phyloP scores from a whole-genome alignment of 1,140 invertebrate genomes.

The Piezodorus guildinii region DNA sequence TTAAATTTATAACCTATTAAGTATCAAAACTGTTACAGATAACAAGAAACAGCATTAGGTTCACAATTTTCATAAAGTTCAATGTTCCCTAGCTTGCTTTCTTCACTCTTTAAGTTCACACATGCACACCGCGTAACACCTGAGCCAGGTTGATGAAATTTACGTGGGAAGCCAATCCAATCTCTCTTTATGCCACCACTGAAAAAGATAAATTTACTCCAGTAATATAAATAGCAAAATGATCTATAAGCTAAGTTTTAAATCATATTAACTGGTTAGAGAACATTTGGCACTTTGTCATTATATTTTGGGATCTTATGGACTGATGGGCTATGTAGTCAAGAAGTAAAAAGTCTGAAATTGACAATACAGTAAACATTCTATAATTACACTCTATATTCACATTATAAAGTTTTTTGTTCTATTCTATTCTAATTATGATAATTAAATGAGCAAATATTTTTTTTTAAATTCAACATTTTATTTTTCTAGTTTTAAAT shows the following conservation, averaged over 20 bases:
- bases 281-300: no score
- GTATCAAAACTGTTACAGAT: neutral
- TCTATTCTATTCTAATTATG: no score
- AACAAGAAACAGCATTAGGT: conserved; percentile 12
- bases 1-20: no score
- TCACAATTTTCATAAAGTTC: conserved; percentile 28
- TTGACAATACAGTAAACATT: no score
- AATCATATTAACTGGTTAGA: neutral
- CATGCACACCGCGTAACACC: conserved; percentile 66
- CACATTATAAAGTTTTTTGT: no score
- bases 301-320: no score
- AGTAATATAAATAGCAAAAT: neutral
- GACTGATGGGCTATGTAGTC: no score
- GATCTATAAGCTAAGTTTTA: neutral
- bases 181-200: conserved; percentile 75
- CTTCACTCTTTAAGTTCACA: conserved; percentile 39
- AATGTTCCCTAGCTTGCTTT: conserved; percentile 19
- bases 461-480: no score
- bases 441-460: no score
- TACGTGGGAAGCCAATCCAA: conserved; percentile 77
- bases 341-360: no score
- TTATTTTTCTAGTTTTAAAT: no score
- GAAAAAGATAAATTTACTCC: conserved; percentile 27
- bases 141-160: conserved; percentile 52
- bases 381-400: neutral